A percentile compares a stretch with the other conserved stretches of the same genome.
phyloP scores from a whole-genome alignment of 2,113 vertebrate species.

The Dasyprocta punctata region DNA sequence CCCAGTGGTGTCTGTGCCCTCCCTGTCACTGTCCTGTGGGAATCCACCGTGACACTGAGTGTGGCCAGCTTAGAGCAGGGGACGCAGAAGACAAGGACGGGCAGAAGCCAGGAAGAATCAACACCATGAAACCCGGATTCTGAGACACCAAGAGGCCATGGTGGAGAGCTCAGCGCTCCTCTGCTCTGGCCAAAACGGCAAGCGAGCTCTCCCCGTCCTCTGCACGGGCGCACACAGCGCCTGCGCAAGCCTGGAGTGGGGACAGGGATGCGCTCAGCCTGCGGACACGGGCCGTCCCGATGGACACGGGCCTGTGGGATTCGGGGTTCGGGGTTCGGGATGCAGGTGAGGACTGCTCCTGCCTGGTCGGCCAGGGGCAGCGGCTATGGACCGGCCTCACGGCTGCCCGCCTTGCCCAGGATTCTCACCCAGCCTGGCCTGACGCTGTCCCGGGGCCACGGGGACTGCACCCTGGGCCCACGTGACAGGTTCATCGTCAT shows the following conservation, averaged over 20 bases:
- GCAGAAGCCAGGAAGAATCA: neutral
- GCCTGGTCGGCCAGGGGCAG: too few species aligned
- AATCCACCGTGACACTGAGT: neutral
- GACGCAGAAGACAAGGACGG: conserved; percentile 36
- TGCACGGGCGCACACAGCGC: neutral
- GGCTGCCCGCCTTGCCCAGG: neutral
- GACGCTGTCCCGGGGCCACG: neutral
- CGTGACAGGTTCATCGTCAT: accelerated
- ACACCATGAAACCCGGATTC: neutral
- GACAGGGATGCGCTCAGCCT: neutral
- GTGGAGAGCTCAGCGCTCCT: neutral
- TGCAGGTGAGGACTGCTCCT: neutral
- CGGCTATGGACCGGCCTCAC: neutral
- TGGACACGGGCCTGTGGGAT: accelerated
- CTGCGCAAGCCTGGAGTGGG: too few species aligned
- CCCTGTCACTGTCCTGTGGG: accelerated
- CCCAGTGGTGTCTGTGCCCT: accelerated
- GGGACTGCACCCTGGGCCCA: neutral
- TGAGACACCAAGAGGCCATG: neutral
- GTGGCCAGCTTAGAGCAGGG: neutral
- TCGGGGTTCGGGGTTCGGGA: too few species aligned
- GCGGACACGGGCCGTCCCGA: neutral
- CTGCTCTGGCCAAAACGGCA: neutral
- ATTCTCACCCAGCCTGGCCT: neutral
- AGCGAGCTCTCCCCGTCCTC: neutral